A percentile compares a stretch with the other conserved stretches of the same genome.
phyloP scores from a whole-genome alignment of 2,888 invertebrate genomes.

The Iselma pallidipennis region DNA sequence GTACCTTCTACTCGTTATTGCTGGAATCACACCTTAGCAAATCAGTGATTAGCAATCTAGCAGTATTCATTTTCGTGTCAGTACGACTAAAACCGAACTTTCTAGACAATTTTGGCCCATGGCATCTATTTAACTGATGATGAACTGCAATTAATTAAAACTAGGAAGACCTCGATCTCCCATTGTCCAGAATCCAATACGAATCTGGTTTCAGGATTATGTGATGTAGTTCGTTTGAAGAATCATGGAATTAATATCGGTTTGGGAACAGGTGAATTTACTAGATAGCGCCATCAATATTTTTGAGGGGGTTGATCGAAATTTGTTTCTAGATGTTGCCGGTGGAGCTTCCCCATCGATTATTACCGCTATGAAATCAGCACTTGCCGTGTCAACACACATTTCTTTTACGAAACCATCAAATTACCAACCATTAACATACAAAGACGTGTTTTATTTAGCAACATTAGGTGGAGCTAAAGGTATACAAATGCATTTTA shows the following conservation, averaged over 20 bases:
- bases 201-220: slow-evolving; percentile 77
- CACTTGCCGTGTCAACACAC: slow-evolving; percentile 75
- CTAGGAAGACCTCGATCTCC: slow-evolving; percentile 68
- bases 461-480: slow-evolving; percentile 86
- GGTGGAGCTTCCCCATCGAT: slow-evolving; percentile 81
- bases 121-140: slow-evolving; percentile 73
- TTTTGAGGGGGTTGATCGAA: background rate
- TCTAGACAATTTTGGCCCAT: slow-evolving; percentile 80
- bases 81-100: no score
- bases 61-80: no score
- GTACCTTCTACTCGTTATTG: no score
- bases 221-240: slow-evolving; percentile 72
- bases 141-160: slow-evolving; percentile 68
- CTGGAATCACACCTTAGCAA: no score
- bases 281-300: background rate
- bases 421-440: slow-evolving; percentile 61
- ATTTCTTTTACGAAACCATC: slow-evolving; percentile 61
- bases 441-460: slow-evolving; percentile 78
- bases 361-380: slow-evolving; percentile 71
- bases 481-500: slow-evolving; percentile 58
- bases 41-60: no score
- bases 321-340: slow-evolving; percentile 68
- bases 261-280: slow-evolving; percentile 76
- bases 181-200: slow-evolving; percentile 91
- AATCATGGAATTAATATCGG: slow-evolving; percentile 73